Percentiles rank a stretch among this genome's conserved stretches.
These are phyloP conservation scores for Leptatherina wallacei DNA, from an alignment of 2,797 vertebrate species.

Conservation along the genomic window DNA sequence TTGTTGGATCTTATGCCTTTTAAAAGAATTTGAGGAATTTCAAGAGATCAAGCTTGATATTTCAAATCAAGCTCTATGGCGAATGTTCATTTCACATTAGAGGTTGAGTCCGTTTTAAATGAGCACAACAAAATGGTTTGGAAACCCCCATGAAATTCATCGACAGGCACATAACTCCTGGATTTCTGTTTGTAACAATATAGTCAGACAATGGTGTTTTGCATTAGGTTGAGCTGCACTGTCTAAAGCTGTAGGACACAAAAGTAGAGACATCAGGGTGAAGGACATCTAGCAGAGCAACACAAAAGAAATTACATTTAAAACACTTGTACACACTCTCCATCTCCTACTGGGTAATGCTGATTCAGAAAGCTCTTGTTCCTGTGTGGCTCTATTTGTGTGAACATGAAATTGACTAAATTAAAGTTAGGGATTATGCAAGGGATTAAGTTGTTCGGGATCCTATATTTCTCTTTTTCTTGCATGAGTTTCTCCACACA, in stretches of 20 bases:
- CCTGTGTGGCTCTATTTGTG: slow-evolving; percentile 72
- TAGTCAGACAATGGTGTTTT: slow-evolving; percentile 39
- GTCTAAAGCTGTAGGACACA: slow-evolving; percentile 43
- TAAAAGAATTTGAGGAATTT: slow-evolving; percentile 48
- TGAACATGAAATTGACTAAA: slow-evolving; percentile 81
- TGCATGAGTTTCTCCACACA: slow-evolving; percentile 58
- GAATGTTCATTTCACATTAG: slow-evolving; percentile 19
- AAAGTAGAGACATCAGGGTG: slow-evolving; percentile 38
- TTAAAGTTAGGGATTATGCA: slow-evolving; percentile 84
- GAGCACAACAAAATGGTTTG: slow-evolving; percentile 25
- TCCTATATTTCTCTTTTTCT: slow-evolving; percentile 71
- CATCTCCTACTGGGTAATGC: slow-evolving; percentile 42
- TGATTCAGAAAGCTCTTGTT: slow-evolving; percentile 62
- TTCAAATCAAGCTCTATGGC: slow-evolving; percentile 24
- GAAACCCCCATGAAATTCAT: slow-evolving; percentile 31
- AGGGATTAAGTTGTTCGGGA: slow-evolving; percentile 84
- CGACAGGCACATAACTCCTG: slow-evolving; percentile 32
- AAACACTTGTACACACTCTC: slow-evolving; percentile 39
- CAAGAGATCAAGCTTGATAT: slow-evolving; percentile 41
- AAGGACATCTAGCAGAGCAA: slow-evolving; percentile 57
- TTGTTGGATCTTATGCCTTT: slow-evolving; percentile 44
- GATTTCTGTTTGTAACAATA: slow-evolving; percentile 39
- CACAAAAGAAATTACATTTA: slow-evolving; percentile 53
- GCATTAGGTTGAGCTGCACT: slow-evolving; percentile 37
- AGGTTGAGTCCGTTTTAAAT: slow-evolving; percentile 35